A percentile compares a stretch with the other conserved stretches of the same genome.
These are phyloP conservation scores for Eremobia ochroleuca DNA, from an alignment of 2,888 invertebrate genomes.

Conservation along the genomic window DNA sequence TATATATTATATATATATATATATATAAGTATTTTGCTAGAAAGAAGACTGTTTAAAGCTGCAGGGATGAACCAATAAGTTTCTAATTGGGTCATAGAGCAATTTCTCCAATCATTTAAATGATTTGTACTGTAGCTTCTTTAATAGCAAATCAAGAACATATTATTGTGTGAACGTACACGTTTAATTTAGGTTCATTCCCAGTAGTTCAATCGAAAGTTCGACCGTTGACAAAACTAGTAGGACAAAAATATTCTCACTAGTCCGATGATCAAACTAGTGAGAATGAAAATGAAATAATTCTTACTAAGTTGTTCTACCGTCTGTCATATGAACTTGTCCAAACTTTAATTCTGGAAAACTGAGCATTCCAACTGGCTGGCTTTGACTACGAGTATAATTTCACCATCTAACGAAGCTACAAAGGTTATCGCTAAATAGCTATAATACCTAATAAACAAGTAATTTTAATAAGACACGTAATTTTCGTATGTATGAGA, in stretches of 20 bases:
- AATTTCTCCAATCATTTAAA: not conserved
- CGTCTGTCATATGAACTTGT: not conserved
- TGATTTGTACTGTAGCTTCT: not conserved
- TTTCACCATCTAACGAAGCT: not conserved
- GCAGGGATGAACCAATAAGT: not conserved
- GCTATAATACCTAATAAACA: not conserved
- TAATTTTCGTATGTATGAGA: constrained; percentile 48
- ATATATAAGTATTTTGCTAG: not conserved
- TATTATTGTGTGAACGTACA: not conserved
- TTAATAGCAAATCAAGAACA: not conserved
- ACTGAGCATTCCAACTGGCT: no score
- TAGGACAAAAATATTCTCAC: not conserved
- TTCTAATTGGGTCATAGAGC: not conserved
- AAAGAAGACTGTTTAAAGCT: not conserved
- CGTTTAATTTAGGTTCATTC: not conserved
- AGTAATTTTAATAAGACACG: constrained; percentile 24
- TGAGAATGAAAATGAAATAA: not conserved
- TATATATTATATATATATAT: no score
- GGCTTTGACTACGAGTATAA: not conserved
- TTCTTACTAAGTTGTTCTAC: not conserved
- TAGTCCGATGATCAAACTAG: not conserved
- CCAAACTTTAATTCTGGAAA: not conserved
- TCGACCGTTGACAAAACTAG: not conserved
- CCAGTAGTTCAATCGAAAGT: not conserved
- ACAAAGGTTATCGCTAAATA: not conserved